Evolutionary conservation across 2,797 vertebrate genomes (phyloP), one percentile per base, ranked within the genome.

Genomic region (Leptoclinus maculatus): DNA sequence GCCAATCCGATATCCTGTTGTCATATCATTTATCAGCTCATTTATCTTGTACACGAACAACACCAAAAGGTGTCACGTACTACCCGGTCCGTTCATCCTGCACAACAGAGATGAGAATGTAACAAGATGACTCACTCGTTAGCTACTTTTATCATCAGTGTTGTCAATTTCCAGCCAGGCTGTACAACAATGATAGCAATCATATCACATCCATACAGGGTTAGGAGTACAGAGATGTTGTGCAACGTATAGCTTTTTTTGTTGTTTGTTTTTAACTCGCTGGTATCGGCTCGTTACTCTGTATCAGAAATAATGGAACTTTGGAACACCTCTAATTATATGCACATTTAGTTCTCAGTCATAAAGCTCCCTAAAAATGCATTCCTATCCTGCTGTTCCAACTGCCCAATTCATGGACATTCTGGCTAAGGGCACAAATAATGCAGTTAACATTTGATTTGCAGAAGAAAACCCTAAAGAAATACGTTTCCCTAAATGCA

Each of bases 371-470:
- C 51, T 53, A 23, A 53, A 2, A 25, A 25, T 25, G 51, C 51
- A 5, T 47, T 34, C 16, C 39, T 10, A 45, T 34, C 41, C 16
- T 21, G 0, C 32, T n/a, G 29, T 45, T 56, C n/a, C 36, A n/a
- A 23, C 1, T 12, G 32, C 2, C 21, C 19, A 73, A 73, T 17
- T 23, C 14, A 62, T 73, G 59, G 25, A 66, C 47, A 66, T 59
- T 58, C 68, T 23, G 32, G 27, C 25, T 57, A 29, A 29, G 29
- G 29, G 29, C 29, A 29, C 3, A 29, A 5, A 5, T 1, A 32
- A 32, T 32, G 29, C 29, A 32, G 29, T 32, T 65, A 47, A 62
- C 17, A 72, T 81, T 51, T 79, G 3, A 78, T 78, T 70, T 83
- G 57, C 71, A 71, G 65, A 60, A 75, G 79, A 73, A 47, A 47